Evolutionary conservation across 2,888 invertebrate genomes (phyloP).

Genomic region (Amiota minor): DNA sequence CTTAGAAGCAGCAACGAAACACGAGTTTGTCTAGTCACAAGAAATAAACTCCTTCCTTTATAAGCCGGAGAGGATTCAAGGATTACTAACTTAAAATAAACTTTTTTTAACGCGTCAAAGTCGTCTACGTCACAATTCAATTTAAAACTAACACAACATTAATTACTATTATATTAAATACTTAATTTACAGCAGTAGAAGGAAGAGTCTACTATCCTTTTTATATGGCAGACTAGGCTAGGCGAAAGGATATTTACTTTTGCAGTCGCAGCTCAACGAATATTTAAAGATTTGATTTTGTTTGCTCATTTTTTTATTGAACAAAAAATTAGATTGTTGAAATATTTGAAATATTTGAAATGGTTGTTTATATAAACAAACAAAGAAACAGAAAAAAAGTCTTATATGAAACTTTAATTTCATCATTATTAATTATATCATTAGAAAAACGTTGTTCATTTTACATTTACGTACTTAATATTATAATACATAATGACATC

Average conservation of each 20-base stretch:
- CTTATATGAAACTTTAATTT: conserved; percentile 1
- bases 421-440: not conserved
- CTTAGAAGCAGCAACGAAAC: not conserved
- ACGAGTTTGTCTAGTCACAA: conserved; percentile 3
- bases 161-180: not conserved
- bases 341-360: conserved; percentile 45
- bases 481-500: conserved; percentile 13
- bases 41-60: not conserved
- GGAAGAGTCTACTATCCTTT: conserved; percentile 4
- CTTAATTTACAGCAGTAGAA: not conserved
- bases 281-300: conserved; percentile 40
- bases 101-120: not conserved
- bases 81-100: not conserved
- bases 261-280: conserved; percentile 35
- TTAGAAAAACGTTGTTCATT: conserved; percentile 54
- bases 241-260: not conserved
- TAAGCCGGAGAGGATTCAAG: not conserved
- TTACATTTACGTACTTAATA: conserved; percentile 40
- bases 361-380: conserved; percentile 49
- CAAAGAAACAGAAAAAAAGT: conserved; percentile 27
- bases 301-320: conserved; percentile 50
- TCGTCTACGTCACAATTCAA: conserved; percentile 11
- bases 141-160: conserved; percentile 15
- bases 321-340: conserved; percentile 43
- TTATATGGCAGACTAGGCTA: conserved; percentile 11